phyloP scores from a whole-genome alignment of 1,140 invertebrate species.

The Euschistus heros region DNA sequence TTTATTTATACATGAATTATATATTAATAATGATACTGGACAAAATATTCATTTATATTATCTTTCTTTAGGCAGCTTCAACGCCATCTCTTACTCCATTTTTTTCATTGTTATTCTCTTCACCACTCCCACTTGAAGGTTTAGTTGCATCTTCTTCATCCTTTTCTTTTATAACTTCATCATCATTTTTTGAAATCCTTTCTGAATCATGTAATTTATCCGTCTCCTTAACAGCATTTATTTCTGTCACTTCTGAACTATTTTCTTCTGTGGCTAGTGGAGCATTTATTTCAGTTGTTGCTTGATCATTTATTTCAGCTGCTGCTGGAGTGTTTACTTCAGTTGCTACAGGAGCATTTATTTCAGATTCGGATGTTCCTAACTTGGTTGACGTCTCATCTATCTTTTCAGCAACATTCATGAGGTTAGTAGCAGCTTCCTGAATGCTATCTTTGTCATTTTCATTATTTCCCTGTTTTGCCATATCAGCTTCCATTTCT shows the following conservation, averaged over 20 bases:
- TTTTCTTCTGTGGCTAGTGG: background rate
- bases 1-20: no score
- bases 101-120: constrained; percentile 7
- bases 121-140: constrained; percentile 4
- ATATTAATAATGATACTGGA: no score
- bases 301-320: background rate
- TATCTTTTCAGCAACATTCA: no score
- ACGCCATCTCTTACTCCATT: background rate
- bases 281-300: no score
- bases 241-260: background rate
- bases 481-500: constrained; percentile 5
- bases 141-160: background rate
- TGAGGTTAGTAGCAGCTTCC: background rate
- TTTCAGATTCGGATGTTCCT: no score
- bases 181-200: constrained; percentile 2
- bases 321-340: no score
- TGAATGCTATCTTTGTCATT: background rate
- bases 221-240: background rate
- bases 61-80: background rate
- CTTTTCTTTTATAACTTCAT: background rate
- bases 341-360: no score
- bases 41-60: no score
- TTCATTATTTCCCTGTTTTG: background rate
- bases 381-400: background rate
- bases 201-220: background rate